Base-by-base conservation (phyloP, 2,113 vertebrate genomes). In the Callithrix jacchus region DNA sequence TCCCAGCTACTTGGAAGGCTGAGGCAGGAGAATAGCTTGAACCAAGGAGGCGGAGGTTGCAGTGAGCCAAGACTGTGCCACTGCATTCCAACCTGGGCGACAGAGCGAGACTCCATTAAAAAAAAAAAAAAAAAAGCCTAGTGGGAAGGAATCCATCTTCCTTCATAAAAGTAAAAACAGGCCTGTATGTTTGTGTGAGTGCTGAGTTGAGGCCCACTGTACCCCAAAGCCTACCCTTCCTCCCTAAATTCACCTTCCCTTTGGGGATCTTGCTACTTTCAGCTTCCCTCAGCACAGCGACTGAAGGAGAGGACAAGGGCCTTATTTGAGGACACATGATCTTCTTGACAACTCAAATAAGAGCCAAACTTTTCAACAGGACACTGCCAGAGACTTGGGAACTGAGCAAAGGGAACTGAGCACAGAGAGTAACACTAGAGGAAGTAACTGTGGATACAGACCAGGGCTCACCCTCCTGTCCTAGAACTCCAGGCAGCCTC, bases 381-480 rank as follows among this genome's bases (percentile, higher is more conserved):
- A 27, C 0, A 0, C 35, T 80, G 42, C 58, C 10, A 54, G 52
- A 80, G 61, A 30, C 64, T 64, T 42, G 23, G 7, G 68, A 42
- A 42, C 42, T 42, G 42, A 16, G 45, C 11, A 16, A 70, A 81
- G 23, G 58, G 49, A 45, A 25, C 1, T 12, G 66, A 76, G 40
- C 14, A 11, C 16, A 66, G 23, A 85, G 52, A n/a, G 17, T 13
- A 27, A 13, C 8, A 5, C 0, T 0, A 54, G 30, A 32, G n/a
- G 7, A 32, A 42, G 68, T 32, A 3, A 13, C 3, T 10, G 0
- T 5, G 37, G 45, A 45, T 56, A 23, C 30, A 70, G 27, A 42
- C 47, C 1, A 1, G 0, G 8, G 47, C n/a, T 5, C 2, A 6
- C 3, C 18, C 49, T 80, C 64, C 13, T 2, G 8, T 2, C 66